Conservation (phyloP, 1,140 invertebrate species). For the Atta texana region DNA sequence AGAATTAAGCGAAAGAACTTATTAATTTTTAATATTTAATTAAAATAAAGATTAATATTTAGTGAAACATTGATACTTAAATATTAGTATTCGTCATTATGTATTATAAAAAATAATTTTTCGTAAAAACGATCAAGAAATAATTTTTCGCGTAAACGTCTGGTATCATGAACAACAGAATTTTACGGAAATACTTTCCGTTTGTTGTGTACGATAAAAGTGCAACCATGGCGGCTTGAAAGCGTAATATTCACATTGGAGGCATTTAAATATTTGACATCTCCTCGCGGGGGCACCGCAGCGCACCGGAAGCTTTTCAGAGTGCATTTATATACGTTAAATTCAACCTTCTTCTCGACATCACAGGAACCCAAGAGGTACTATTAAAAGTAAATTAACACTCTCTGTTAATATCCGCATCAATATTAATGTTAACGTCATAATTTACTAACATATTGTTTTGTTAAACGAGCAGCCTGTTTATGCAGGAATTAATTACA, state of each 20-base stretch:
- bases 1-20: not conserved
- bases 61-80: not conserved
- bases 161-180: not conserved
- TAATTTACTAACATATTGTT: constrained; percentile 22
- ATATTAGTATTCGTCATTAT: not conserved
- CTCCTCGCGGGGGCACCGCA: not conserved
- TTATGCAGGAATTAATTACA: constrained; percentile 55
- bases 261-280: constrained; percentile 59
- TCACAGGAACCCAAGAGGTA: not conserved
- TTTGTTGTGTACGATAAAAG: constrained; percentile 51
- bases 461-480: constrained; percentile 5
- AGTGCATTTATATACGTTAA: constrained; percentile 36
- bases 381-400: constrained; percentile 40
- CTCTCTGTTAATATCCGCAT: constrained; percentile 2
- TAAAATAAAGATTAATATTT: not conserved
- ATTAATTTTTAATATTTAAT: not conserved
- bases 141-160: not conserved
- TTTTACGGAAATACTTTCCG: not conserved
- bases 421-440: constrained; percentile 9
- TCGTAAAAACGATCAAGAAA: not conserved
- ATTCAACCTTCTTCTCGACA: constrained; percentile 18
- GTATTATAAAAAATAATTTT: not conserved
- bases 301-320: constrained; percentile 35
- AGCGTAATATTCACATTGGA: constrained; percentile 44
- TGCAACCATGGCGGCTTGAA: constrained; percentile 56